Evolutionary conservation across 1,140 invertebrate species (phyloP), one percentile per base, ranked within the genome.

Genomic region (Solen grandis): DNA sequence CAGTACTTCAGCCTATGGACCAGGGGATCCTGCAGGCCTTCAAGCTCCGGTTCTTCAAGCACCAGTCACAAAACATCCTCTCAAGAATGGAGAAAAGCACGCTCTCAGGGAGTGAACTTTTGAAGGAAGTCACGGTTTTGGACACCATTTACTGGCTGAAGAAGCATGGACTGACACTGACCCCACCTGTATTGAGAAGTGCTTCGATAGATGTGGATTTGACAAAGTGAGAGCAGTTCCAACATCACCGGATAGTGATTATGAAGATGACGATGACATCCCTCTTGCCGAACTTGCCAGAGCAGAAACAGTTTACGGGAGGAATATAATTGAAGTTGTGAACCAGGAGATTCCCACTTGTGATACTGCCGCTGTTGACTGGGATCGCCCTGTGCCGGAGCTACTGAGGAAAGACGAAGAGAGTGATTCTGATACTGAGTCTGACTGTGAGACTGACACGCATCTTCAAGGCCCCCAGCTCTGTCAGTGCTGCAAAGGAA

Each of bases 181-280:
- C 8, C 4, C 60, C 35, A 29, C 60, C 2, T 36, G 33, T 2
- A 63, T 63, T 19, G 22, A n/a, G 14, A 63, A 63, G 33, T 63
- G 60, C 25, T 63, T 63, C 25, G n/a, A 36, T 5, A 63, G 41
- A 36, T 63, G 60, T 63, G 60, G 60, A 36, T 63, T 63, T n/a
- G 29, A 31, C 4, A 5, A 33, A 29, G 5, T 33, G 10, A 50
- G 46, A 31, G n/a, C n/a, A n/a, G n/a, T n/a, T n/a, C n/a, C n/a
- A n/a, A n/a, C n/a, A n/a, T n/a, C n/a, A n/a, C n/a, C 22, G 25
- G 14, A 25, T 60, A 27, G 22, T 60, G 14, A 29, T 4, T 27
- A 31, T 29, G 54, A 55, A 22, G 5, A 19, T 8, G 54, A 55
- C 19, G 54, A 55, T 55, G 54, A 55, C 19, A 27, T 55, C 27